A percentile compares a stretch with the other conserved stretches of the same genome.
Conservation (phyloP, 2,113 vertebrate genomes). For the Tragelaphus imberbis region DNA sequence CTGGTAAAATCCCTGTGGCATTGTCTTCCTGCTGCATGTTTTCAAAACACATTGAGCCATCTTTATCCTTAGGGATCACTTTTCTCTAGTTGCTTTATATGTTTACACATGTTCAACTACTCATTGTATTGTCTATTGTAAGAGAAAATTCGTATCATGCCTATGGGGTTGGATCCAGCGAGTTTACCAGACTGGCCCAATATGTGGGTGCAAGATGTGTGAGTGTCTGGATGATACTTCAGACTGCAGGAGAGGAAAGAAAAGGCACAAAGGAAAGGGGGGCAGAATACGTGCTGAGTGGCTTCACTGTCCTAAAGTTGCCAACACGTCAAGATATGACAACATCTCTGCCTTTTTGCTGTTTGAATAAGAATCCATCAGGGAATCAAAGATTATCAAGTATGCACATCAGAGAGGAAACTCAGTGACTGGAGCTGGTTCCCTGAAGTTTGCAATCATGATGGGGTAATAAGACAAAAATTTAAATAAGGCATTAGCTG, state of each 20-base stretch:
- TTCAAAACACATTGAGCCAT: constrained; percentile 43
- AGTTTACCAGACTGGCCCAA: not conserved
- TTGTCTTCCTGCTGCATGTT: constrained; percentile 40
- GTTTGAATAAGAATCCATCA: not conserved
- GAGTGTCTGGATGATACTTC: not conserved
- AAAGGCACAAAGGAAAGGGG: not conserved
- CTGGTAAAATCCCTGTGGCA: constrained; percentile 43
- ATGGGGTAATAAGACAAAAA: not conserved
- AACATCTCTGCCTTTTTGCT: not conserved
- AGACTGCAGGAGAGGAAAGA: not conserved
- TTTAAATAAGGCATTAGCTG: not conserved
- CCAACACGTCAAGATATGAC: not conserved
- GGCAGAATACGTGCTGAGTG: not conserved
- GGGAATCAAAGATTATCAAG: not conserved
- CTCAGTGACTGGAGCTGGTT: not conserved
- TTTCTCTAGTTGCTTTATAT: constrained; percentile 38
- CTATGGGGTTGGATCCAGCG: not conserved
- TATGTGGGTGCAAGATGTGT: not conserved
- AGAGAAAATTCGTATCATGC: not conserved
- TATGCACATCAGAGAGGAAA: not conserved
- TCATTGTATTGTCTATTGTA: constrained; percentile 23
- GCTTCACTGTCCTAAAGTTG: not conserved
- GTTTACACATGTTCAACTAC: constrained; percentile 40
- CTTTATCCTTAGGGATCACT: constrained; percentile 17
- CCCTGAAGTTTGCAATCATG: not conserved